Conservation (phyloP, 2,888 invertebrate genomes). For the Coelopa pilipes region DNA sequence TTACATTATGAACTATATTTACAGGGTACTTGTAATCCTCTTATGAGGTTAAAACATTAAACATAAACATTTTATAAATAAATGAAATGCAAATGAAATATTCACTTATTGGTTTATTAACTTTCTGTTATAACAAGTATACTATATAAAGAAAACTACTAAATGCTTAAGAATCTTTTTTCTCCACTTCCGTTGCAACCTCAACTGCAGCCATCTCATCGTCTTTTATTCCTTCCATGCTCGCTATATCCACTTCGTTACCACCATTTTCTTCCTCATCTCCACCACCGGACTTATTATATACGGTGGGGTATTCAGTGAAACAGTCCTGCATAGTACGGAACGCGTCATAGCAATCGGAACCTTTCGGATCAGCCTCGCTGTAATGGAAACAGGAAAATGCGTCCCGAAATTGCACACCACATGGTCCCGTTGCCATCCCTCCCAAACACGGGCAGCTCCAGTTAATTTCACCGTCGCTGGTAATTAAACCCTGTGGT, state of each 20-base stretch:
- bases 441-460: conserved; percentile 96
- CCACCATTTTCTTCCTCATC: conserved; percentile 69
- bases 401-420: conserved; percentile 90
- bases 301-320: conserved; percentile 85
- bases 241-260: conserved; percentile 51
- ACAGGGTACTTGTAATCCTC: neutral
- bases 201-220: conserved; percentile 45
- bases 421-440: conserved; percentile 98
- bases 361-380: conserved; percentile 88
- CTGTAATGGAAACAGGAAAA: conserved; percentile 96
- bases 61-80: too few relatives aligned
- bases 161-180: neutral
- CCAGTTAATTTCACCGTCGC: conserved; percentile 95
- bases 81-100: too few relatives aligned
- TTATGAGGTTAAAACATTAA: too few relatives aligned
- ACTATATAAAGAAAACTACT: neutral
- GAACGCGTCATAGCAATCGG: conserved; percentile 91
- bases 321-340: conserved; percentile 92
- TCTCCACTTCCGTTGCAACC: conserved; percentile 11
- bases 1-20: neutral
- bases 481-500: conserved; percentile 82
- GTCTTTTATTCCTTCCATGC: conserved; percentile 47
- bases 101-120: neutral
- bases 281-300: conserved; percentile 77
- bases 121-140: conserved; percentile 1